Percentiles rank a stretch among this genome's conserved stretches.
These are phyloP conservation scores for Propithecus deckenii DNA, from an alignment of 2,797 vertebrate genomes.

Conservation along the genomic window DNA sequence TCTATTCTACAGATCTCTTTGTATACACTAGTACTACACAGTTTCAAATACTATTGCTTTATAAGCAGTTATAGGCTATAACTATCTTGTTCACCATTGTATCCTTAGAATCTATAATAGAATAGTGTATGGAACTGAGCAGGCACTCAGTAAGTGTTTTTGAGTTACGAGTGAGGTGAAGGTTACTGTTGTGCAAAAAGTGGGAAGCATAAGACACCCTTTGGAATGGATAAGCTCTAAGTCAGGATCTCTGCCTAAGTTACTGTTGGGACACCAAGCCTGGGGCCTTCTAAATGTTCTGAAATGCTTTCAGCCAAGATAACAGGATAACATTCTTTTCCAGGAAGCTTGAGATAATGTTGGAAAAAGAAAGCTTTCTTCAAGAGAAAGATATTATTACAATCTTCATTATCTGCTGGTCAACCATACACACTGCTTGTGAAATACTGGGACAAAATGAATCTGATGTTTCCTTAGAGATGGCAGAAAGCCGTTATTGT, in stretches of 20 bases:
- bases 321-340: conserved; percentile 14
- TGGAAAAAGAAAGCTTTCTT: conserved; percentile 39
- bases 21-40: neutral
- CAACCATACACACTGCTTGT: neutral
- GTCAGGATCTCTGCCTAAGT: conserved; percentile 30
- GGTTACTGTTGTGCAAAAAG: neutral
- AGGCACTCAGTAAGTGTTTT: neutral
- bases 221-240: conserved; percentile 19
- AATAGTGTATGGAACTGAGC: neutral
- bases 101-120: neutral
- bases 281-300: neutral
- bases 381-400: neutral
- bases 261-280: neutral
- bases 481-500: conserved; percentile 13
- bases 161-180: conserved; percentile 45
- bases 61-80: neutral
- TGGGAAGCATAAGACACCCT: neutral
- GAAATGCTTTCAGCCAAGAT: conserved; percentile 42
- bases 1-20: conserved; percentile 18
- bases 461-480: conserved; percentile 38
- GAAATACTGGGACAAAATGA: conserved; percentile 41
- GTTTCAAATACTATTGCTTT: conserved; percentile 36
- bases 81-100: neutral
- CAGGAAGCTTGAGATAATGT: conserved; percentile 3
- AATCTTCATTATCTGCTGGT: neutral